phyloP scores from a whole-genome alignment of 2,797 vertebrate species.

The Sebastes itinus region DNA sequence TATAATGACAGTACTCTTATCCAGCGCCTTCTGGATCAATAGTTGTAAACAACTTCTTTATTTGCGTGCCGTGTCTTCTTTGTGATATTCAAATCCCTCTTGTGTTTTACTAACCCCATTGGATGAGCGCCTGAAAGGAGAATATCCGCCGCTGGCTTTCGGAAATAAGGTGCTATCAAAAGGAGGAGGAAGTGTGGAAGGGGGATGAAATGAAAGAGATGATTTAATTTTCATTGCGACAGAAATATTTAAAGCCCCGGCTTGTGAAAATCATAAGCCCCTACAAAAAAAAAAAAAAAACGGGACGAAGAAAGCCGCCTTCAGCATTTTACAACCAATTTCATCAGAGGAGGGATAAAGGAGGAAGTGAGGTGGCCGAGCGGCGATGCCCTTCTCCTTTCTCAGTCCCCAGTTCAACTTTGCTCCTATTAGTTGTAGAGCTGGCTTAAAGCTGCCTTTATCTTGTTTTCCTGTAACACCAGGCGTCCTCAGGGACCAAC shows the following conservation, averaged over 20 bases:
- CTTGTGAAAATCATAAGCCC: constrained; percentile 47
- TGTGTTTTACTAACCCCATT: constrained; percentile 42
- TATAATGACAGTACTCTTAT: constrained; percentile 32
- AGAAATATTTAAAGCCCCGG: constrained; percentile 61
- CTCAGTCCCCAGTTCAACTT: constrained; percentile 29
- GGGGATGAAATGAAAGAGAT: constrained; percentile 42
- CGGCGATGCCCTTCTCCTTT: constrained; percentile 8
- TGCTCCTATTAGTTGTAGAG: constrained; percentile 12
- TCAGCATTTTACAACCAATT: constrained; percentile 64
- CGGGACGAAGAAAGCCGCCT: constrained; percentile 24
- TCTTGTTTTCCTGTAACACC: constrained; percentile 25
- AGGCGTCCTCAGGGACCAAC: neutral
- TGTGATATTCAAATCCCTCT: constrained; percentile 44
- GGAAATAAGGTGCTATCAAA: constrained; percentile 51
- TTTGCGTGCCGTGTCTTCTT: constrained; percentile 22
- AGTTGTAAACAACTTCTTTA: constrained; percentile 55
- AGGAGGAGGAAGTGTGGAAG: constrained; percentile 16
- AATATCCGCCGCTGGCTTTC: constrained; percentile 39
- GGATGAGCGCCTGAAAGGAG: constrained; percentile 26
- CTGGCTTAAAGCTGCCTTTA: constrained; percentile 20
- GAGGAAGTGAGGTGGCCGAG: constrained; percentile 29
- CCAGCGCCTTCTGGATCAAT: constrained; percentile 34
- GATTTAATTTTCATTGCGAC: constrained; percentile 65
- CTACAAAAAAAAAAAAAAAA: neutral
- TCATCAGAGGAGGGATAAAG: constrained; percentile 55